phyloP scores from a whole-genome alignment of 2,113 vertebrate genomes.

The human region DNA sequence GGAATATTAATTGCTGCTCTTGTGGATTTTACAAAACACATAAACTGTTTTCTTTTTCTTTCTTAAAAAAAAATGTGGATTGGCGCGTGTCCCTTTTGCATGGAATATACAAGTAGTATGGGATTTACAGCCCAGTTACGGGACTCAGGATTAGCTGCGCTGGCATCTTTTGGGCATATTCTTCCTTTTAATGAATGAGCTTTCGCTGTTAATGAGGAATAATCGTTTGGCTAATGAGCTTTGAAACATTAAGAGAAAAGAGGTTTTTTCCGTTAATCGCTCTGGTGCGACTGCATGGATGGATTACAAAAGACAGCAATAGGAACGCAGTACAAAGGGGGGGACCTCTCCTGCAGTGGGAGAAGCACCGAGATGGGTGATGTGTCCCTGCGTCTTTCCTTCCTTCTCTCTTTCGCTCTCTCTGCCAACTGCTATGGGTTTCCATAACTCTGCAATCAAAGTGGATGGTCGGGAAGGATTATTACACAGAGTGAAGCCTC shows the following conservation, averaged over 20 bases:
- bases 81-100: slow-evolving; percentile 82
- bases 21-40: slow-evolving; percentile 90
- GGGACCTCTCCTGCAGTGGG: slow-evolving; percentile 84
- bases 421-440: slow-evolving; percentile 86
- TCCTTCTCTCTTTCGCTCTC: slow-evolving; percentile 74
- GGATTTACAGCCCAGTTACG: slow-evolving; percentile 88
- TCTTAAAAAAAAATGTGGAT: slow-evolving; percentile 73
- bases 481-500: slow-evolving; percentile 87
- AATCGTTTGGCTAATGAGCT: slow-evolving; percentile 97
- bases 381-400: slow-evolving; percentile 79
- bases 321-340: slow-evolving; percentile 83
- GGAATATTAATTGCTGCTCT: slow-evolving; percentile 92
- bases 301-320: slow-evolving; percentile 96
- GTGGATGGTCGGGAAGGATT: slow-evolving; percentile 87
- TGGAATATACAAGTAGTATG: slow-evolving; percentile 86
- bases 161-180: slow-evolving; percentile 95
- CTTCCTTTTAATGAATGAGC: slow-evolving; percentile 88
- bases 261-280: slow-evolving; percentile 92
- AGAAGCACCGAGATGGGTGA: slow-evolving; percentile 86
- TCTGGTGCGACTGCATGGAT: slow-evolving; percentile 94
- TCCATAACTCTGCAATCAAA: slow-evolving; percentile 88
- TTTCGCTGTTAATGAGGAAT: slow-evolving; percentile 90
- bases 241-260: slow-evolving; percentile 94
- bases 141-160: slow-evolving; percentile 85
- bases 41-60: slow-evolving; percentile 80